A percentile compares a stretch with the other conserved stretches of the same genome.
Conservation (phyloP, 2,888 invertebrate genomes). For the Melieria picta region DNA sequence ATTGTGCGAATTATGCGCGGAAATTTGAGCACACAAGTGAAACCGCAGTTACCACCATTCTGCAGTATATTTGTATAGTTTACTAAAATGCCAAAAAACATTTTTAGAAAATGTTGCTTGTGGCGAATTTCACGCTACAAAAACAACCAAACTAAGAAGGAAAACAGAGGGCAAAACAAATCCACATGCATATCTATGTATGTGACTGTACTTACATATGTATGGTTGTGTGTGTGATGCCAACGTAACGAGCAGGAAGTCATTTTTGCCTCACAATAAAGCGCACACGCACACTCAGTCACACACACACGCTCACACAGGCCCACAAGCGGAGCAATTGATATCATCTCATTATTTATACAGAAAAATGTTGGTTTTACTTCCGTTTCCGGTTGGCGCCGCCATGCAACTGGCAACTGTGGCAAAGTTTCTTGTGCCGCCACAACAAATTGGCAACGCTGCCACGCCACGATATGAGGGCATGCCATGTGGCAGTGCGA, state of each 20-base stretch:
- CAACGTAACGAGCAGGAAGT: too few relatives aligned
- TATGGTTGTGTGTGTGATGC: not conserved
- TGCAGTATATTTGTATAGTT: too few relatives aligned
- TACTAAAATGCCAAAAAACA: too few relatives aligned
- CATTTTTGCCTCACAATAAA: not conserved
- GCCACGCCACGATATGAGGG: not conserved
- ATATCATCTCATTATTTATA: conserved; percentile 37
- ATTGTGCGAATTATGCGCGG: too few relatives aligned
- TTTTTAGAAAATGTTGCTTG: too few relatives aligned
- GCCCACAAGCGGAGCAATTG: not conserved
- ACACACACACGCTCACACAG: not conserved
- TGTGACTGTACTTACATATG: not conserved
- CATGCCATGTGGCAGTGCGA: not conserved
- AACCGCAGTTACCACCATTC: too few relatives aligned
- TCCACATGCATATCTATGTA: too few relatives aligned
- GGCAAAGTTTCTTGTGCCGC: not conserved
- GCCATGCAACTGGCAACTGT: not conserved
- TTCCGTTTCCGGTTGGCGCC: conserved; percentile 35
- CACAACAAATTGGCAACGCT: not conserved
- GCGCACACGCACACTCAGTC: not conserved
- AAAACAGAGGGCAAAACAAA: too few relatives aligned
- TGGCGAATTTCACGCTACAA: too few relatives aligned
- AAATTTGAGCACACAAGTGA: too few relatives aligned
- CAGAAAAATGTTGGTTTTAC: conserved; percentile 30
- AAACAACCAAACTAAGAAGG: too few relatives aligned